Conservation (phyloP, 2,113 vertebrate species). For the Pangasianodon hypophthalmus region DNA sequence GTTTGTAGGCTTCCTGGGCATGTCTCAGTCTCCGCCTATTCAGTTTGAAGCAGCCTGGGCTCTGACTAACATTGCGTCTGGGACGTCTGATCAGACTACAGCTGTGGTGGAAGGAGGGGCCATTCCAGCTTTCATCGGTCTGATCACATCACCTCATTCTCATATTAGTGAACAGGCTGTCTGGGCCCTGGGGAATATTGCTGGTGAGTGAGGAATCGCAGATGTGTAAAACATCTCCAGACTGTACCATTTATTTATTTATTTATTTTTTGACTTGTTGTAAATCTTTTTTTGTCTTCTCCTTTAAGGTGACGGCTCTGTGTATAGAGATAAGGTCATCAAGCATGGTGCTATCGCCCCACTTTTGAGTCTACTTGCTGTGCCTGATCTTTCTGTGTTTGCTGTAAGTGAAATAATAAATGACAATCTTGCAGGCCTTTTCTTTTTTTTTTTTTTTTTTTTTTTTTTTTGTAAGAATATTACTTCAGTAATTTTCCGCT, state of each 20-base stretch:
- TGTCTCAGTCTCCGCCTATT: slow-evolving; percentile 82
- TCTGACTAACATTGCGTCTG: slow-evolving; percentile 96
- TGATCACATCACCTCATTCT: slow-evolving; percentile 71
- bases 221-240: not conserved
- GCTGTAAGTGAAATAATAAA: slow-evolving; percentile 74
- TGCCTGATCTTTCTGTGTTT: slow-evolving; percentile 83
- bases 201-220: slow-evolving; percentile 61
- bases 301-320: slow-evolving; percentile 86
- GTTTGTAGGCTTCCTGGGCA: slow-evolving; percentile 86
- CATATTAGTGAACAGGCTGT: slow-evolving; percentile 79
- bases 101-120: slow-evolving; percentile 92
- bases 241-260: not conserved
- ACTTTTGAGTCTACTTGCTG: slow-evolving; percentile 83
- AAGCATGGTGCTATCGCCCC: slow-evolving; percentile 88
- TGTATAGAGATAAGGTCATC: slow-evolving; percentile 88
- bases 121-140: slow-evolving; percentile 80
- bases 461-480: too few species aligned
- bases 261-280: not conserved
- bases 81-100: slow-evolving; percentile 89
- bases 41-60: slow-evolving; percentile 99
- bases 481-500: too few species aligned
- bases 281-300: not conserved
- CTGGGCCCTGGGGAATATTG: slow-evolving; percentile 79
- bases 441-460: too few species aligned
- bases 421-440: not conserved